Conservation (phyloP, 2,113 vertebrate species). For the Pithys albifrons region DNA sequence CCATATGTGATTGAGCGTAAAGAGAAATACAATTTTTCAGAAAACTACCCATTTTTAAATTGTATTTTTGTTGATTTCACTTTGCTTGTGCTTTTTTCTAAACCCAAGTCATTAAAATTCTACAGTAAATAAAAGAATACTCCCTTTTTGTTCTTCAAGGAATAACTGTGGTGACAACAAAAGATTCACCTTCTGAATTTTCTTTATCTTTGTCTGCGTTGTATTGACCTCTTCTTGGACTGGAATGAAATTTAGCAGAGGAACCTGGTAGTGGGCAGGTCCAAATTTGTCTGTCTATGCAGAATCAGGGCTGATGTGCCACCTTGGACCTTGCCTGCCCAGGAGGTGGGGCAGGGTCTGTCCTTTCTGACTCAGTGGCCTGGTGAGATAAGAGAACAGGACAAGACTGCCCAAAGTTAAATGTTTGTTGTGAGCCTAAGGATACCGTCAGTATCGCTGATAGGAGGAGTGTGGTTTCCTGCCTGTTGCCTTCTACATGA, state of each 20-base stretch:
- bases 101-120: not conserved
- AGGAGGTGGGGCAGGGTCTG: not conserved
- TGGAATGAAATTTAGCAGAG: not conserved
- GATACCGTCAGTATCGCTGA: not conserved
- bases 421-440: not conserved
- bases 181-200: not conserved
- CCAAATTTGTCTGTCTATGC: not conserved
- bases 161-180: not conserved
- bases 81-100: not conserved
- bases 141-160: not conserved
- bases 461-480: not conserved
- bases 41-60: not conserved
- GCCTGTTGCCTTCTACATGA: not conserved
- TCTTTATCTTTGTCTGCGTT: not conserved
- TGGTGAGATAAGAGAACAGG: not conserved
- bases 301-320: not conserved
- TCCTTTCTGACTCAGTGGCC: not conserved
- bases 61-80: not conserved
- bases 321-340: not conserved
- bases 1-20: not conserved
- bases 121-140: not conserved
- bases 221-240: not conserved
- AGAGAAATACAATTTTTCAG: not conserved
- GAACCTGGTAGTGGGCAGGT: not conserved
- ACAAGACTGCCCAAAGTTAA: not conserved